These are phyloP conservation scores for Melanotaenia boesemani DNA, from an alignment of 2,797 vertebrate genomes.

Conservation along the genomic window DNA sequence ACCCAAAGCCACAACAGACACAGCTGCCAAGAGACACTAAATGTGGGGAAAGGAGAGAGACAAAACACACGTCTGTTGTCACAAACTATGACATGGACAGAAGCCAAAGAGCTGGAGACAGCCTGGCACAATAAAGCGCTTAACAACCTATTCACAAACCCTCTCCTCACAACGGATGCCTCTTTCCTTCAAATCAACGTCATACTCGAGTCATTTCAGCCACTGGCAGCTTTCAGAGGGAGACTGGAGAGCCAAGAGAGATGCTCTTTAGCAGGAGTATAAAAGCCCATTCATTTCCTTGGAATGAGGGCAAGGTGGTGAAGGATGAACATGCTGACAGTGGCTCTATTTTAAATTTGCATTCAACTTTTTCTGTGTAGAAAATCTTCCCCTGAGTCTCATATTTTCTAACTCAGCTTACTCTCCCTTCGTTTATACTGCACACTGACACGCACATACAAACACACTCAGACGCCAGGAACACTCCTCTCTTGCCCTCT, in stretches of 20 bases:
- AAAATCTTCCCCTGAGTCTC: conserved; percentile 2
- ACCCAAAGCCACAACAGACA: conserved; percentile 46
- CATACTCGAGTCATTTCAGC: conserved; percentile 21
- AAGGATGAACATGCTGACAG: conserved; percentile 50
- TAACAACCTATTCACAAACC: conserved; percentile 10
- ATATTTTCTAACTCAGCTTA: conserved; percentile 30
- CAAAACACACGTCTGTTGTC: conserved; percentile 10
- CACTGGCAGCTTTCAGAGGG: background rate
- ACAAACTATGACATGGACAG: conserved; percentile 20
- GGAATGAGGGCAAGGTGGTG: conserved; percentile 19
- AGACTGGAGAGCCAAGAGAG: conserved; percentile 5
- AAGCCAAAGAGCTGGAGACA: conserved; percentile 20
- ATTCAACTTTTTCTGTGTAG: conserved; percentile 7
- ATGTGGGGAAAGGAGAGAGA: conserved; percentile 12
- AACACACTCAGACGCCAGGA: conserved; percentile 9
- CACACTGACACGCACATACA: background rate
- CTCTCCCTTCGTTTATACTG: background rate
- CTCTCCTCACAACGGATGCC: background rate
- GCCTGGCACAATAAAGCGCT: conserved; percentile 6
- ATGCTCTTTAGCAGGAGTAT: conserved; percentile 35
- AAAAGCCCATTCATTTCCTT: conserved; percentile 33
- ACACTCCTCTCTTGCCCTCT: conserved; percentile 22
- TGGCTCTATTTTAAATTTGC: conserved; percentile 40
- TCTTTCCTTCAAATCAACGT: conserved; percentile 27
- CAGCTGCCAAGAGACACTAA: conserved; percentile 38